Evolutionary conservation across 2,113 vertebrate genomes (phyloP).

Genomic region (Irena cyanogastra): DNA sequence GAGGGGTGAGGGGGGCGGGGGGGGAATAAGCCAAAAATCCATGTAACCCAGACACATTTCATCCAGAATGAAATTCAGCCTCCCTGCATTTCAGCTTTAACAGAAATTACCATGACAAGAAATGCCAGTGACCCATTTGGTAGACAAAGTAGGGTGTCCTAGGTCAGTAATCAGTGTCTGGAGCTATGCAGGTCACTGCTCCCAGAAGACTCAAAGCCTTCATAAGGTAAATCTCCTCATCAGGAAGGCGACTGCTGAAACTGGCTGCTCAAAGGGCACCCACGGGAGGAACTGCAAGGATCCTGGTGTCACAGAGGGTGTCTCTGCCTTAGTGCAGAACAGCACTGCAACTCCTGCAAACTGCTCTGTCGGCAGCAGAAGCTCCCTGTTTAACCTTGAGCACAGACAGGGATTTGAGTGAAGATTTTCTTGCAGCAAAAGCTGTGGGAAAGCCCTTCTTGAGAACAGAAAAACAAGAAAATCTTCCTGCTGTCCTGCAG

Average conservation of each 20-base stretch:
- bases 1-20: too few species aligned
- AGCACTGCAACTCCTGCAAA: background rate
- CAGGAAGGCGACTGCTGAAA: background rate
- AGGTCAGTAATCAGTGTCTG: background rate
- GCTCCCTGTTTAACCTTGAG: background rate
- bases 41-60: background rate
- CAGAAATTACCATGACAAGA: constrained; percentile 55
- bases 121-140: constrained; percentile 39
- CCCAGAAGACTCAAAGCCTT: background rate
- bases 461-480: background rate
- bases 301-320: background rate
- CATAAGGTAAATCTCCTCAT: background rate
- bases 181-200: constrained; percentile 33
- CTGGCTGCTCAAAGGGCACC: background rate
- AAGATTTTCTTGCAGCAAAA: background rate
- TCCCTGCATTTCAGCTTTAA: background rate
- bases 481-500: background rate
- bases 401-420: background rate
- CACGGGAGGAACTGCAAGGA: background rate
- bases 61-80: background rate
- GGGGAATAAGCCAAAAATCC: background rate
- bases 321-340: background rate
- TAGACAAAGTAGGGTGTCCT: constrained; percentile 30
- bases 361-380: background rate
- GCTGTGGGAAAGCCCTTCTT: background rate